Conservation (phyloP, 2,888 invertebrate species). For the Tribolium freemani region DNA sequence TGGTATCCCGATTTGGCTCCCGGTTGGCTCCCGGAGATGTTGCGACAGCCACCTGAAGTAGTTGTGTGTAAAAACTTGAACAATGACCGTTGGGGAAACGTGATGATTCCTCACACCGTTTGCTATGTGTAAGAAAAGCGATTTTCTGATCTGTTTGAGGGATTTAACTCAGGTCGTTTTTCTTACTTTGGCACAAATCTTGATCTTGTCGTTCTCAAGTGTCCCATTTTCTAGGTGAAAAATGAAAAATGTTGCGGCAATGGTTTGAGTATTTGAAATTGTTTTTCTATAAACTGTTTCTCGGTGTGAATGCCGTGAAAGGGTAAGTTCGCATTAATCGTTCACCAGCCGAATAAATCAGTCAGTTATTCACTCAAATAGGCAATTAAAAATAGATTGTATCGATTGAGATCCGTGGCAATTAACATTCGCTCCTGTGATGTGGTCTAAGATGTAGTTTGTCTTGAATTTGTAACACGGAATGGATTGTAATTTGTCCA, state of each 20-base stretch:
- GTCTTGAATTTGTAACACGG: slow-evolving; percentile 18
- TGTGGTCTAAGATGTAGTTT: slow-evolving; percentile 5
- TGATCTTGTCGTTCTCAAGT: slow-evolving; percentile 35
- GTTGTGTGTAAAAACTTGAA: slow-evolving; percentile 36
- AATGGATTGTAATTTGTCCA: slow-evolving; percentile 42
- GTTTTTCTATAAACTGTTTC: slow-evolving; percentile 55
- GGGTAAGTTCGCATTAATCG: slow-evolving; percentile 55
- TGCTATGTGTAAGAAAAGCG: slow-evolving; percentile 38
- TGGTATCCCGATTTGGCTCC: slow-evolving; percentile 51
- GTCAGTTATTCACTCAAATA: slow-evolving; percentile 6
- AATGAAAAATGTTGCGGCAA: slow-evolving; percentile 55
- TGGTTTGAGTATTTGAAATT: slow-evolving; percentile 59
- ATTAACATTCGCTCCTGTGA: too few relatives aligned
- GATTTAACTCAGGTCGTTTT: slow-evolving; percentile 47
- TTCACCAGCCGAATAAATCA: slow-evolving; percentile 4
- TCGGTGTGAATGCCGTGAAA: slow-evolving; percentile 48
- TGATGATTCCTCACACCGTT: not conserved
- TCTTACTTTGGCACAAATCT: slow-evolving; percentile 36
- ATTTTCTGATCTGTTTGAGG: slow-evolving; percentile 37
- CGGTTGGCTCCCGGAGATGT: slow-evolving; percentile 38
- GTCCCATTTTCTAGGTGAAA: slow-evolving; percentile 48
- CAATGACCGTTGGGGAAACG: not conserved
- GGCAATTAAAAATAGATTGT: slow-evolving; percentile 20
- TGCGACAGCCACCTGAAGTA: slow-evolving; percentile 27
- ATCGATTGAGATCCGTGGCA: too few relatives aligned